Base-by-base conservation (phyloP, 2,888 invertebrate species). In the Tuberolachnus salignus region DNA sequence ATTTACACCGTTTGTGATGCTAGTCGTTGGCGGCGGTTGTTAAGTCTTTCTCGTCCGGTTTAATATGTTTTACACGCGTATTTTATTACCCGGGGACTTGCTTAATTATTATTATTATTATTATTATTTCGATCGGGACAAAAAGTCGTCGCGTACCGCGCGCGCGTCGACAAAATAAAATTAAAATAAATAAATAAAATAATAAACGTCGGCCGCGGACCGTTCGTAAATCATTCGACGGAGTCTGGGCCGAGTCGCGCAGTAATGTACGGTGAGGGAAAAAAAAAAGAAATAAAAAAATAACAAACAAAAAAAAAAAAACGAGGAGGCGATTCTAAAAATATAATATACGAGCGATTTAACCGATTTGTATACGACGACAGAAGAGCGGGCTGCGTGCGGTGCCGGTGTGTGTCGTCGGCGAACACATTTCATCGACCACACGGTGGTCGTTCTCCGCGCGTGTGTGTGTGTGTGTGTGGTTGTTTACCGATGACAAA, bases 241-340 rank as follows among this genome's bases (percentile, higher is more conserved):
- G 19, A 23, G 59, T 61, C 61, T 59, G 71, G n/a, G 55, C 71
- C 57, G 59, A 70, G 70, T 57, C 46, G n/a, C 19, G n/a, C 34
- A 9, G 10, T 19, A 21, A 44, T 21, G 21, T 16, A 44, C n/a
- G 19, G 49, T 2, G 6, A 23, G 3, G 10, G 19, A 23, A 44
- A 13, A n/a, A 21, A 26, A 3, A 44, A 23, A 21, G 34, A 42
- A 9, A 16, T 19, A 23, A 44, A 13, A n/a, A 21, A 26, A 3
- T n/a, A n/a, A n/a, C n/a, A n/a, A n/a, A n/a, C n/a, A n/a, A 9
- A 16, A 34, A 23, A 44, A 13, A n/a, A 21, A 26, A 3, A 44
- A 23, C 42, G 34, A 42, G n/a, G 21, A 53, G 14, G n/a, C 2
- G 46, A 16, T 72, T 72, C 61, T 72, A 72, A 72, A 72, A 72